Conservation (phyloP, 2,113 vertebrate species). For the Meriones unguiculatus region DNA sequence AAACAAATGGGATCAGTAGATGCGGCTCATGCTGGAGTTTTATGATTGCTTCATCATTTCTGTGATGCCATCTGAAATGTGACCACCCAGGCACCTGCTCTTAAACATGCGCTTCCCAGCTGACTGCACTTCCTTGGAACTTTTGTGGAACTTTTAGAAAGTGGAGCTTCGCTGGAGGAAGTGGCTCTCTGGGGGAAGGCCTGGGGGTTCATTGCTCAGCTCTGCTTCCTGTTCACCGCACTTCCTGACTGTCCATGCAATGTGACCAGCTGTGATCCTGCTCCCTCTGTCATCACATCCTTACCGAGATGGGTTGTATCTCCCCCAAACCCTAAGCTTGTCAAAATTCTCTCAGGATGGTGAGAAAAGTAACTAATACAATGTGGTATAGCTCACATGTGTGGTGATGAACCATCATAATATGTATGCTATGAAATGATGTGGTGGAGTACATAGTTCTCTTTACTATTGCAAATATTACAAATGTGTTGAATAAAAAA, state of each 20-base stretch:
- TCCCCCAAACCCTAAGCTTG: not conserved
- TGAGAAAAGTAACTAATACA: not conserved
- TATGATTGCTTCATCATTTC: not conserved
- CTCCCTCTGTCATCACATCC: too few relatives aligned
- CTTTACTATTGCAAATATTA: not conserved
- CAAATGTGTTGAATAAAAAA: not conserved
- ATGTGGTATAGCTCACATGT: not conserved
- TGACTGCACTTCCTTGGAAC: not conserved
- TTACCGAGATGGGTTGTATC: not conserved
- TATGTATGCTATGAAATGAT: not conserved
- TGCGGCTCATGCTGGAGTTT: not conserved
- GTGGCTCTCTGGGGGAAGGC: not conserved
- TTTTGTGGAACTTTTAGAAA: not conserved
- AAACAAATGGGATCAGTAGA: not conserved
- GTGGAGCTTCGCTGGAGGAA: not conserved
- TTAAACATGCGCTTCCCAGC: not conserved
- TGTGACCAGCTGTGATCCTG: not conserved
- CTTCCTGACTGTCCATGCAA: not conserved
- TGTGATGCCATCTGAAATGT: not conserved
- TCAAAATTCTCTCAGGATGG: not conserved
- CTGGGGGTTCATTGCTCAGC: too few relatives aligned
- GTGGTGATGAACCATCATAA: not conserved
- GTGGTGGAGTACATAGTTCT: not conserved
- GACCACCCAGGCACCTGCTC: too few relatives aligned
- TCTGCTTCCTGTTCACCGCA: not conserved